Evolutionary conservation across 2,113 vertebrate genomes (phyloP).

Genomic region (Eudyptes chrysolophus): DNA sequence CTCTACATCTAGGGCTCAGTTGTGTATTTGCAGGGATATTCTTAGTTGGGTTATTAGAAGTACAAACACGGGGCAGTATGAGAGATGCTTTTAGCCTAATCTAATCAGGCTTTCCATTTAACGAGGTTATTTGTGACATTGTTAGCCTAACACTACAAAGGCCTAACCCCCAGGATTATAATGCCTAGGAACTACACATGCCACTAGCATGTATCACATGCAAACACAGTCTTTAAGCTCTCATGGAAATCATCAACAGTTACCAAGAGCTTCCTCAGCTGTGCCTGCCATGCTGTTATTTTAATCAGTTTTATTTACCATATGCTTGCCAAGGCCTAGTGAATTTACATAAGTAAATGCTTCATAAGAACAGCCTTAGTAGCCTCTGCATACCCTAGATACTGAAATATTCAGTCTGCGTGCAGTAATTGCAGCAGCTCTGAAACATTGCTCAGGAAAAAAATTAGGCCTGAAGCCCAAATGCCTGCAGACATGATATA

Average conservation of each 20-base stretch:
- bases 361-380: not conserved
- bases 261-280: not conserved
- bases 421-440: not conserved
- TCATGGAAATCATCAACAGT: not conserved
- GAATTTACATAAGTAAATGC: not conserved
- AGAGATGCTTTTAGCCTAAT: not conserved
- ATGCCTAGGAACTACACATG: rapidly evolving
- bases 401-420: not conserved
- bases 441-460: not conserved
- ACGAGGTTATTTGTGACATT: not conserved
- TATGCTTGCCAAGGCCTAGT: not conserved
- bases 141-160: not conserved
- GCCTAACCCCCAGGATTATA: not conserved
- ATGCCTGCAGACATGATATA: not conserved
- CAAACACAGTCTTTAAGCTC: not conserved
- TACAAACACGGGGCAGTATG: not conserved
- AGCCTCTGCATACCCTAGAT: not conserved
- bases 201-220: not conserved
- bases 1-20: too few relatives aligned
- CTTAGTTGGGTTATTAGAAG: not conserved
- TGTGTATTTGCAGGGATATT: not conserved
- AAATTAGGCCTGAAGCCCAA: not conserved
- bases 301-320: not conserved
- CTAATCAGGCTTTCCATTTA: not conserved
- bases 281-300: not conserved